A percentile compares a stretch with the other conserved stretches of the same genome.
Conservation (phyloP, 92 coral and sea anemone genomes). For the Scolanthus callimorphus region DNA sequence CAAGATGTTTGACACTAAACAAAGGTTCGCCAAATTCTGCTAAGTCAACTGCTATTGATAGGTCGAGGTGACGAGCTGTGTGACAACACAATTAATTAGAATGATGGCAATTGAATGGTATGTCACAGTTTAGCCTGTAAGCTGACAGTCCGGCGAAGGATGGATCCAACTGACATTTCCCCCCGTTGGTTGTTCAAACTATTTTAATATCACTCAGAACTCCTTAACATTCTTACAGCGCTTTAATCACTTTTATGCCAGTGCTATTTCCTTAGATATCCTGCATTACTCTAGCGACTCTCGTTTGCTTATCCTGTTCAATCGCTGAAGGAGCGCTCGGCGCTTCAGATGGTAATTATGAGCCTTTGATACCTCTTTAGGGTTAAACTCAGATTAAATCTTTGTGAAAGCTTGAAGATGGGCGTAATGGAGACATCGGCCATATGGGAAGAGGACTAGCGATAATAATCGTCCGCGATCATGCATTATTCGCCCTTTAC, state of each 20-base stretch:
- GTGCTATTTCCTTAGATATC: constrained; percentile 5
- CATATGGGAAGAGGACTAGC: background rate
- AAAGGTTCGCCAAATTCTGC: constrained; percentile 89
- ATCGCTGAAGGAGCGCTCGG: constrained; percentile 18
- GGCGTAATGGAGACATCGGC: constrained; percentile 21
- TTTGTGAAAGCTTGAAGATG: constrained; percentile 55
- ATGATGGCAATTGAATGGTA: constrained; percentile 90
- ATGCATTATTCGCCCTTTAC: background rate
- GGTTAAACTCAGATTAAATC: constrained; percentile 82
- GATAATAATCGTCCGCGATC: constrained; percentile 1
- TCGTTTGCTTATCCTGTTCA: constrained; percentile 18
- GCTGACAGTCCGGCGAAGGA: constrained; percentile 71
- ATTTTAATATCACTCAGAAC: constrained; percentile 36
- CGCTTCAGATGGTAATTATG: constrained; percentile 27
- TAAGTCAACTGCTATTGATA: constrained; percentile 93
- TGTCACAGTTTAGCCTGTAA: constrained; percentile 84
- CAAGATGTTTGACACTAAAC: constrained; percentile 97
- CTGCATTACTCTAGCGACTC: background rate
- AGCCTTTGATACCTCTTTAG: constrained; percentile 70
- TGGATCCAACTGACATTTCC: constrained; percentile 68
- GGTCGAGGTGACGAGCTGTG: constrained; percentile 95
- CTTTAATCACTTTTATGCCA: constrained; percentile 4
- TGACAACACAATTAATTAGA: constrained; percentile 97
- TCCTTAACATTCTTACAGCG: constrained; percentile 44
- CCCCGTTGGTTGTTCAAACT: constrained; percentile 49